Conservation (phyloP, 2,888 invertebrate genomes). For the Electrophaes corylata region DNA sequence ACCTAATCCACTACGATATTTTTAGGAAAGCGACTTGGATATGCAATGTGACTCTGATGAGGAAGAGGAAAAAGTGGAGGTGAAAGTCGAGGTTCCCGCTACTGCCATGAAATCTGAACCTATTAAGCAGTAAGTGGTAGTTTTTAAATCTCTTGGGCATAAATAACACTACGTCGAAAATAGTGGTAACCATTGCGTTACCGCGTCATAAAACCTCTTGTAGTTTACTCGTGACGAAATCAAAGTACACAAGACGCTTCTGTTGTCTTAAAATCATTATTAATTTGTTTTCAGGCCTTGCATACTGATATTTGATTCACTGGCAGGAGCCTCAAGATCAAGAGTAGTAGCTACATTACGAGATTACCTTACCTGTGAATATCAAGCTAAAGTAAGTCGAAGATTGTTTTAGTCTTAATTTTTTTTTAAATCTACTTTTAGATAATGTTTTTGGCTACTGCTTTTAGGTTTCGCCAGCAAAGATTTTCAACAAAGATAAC, state of each 20-base stretch:
- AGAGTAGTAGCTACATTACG: constrained; percentile 95
- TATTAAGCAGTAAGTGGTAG: constrained; percentile 85
- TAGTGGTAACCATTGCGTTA: too few species aligned
- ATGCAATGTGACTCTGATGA: constrained; percentile 82
- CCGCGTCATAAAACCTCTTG: neutral
- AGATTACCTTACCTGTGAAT: constrained; percentile 95
- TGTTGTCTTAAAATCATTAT: neutral
- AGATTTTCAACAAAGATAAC: constrained; percentile 91
- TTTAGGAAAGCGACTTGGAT: constrained; percentile 80
- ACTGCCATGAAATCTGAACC: constrained; percentile 73
- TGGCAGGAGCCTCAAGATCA: constrained; percentile 91
- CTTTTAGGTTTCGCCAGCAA: constrained; percentile 83
- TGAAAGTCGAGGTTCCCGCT: constrained; percentile 61
- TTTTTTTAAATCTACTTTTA: neutral
- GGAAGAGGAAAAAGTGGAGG: constrained; percentile 69
- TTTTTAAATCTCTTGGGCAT: neutral
- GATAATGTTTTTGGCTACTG: constrained; percentile 10
- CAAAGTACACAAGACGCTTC: too few species aligned
- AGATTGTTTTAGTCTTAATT: neutral
- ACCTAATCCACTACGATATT: constrained; percentile 21
- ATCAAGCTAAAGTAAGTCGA: constrained; percentile 87
- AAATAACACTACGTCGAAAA: too few species aligned
- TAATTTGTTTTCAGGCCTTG: constrained; percentile 88
- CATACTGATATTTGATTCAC: constrained; percentile 97
- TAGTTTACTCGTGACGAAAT: neutral